Base-by-base conservation (phyloP, 2,113 vertebrate species). In the Platichthys flesus region DNA sequence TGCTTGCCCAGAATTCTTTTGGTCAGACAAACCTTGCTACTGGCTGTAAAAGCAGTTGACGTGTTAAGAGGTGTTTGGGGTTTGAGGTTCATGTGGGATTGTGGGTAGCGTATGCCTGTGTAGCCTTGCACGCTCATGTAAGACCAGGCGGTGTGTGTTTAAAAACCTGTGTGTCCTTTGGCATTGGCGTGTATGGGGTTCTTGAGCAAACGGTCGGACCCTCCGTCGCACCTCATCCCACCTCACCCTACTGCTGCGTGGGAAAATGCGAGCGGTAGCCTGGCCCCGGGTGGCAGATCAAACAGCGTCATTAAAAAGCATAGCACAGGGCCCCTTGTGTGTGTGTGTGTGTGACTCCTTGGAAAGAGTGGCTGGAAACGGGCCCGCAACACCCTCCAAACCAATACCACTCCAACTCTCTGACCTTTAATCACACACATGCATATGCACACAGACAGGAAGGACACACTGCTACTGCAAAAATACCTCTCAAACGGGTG, bases 61-160 rank as follows among this genome's bases (percentile, higher is more conserved):
- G 62, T 88, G 78, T 92, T 86, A 88, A 84, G 87, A 93, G 91
- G 86, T 91, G 90, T 89, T 90, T 91, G 86, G 87, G 90, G 85
- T 88, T 80, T 79, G 65, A 67, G 71, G 82, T 79, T 60, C 47
- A 18, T 73, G 51, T 40, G 70, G 42, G 57, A 76, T 72, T 57
- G 18, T 58, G 21, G 57, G 58, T 45, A 52, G 28, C 23, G 13
- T 78, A 37, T 71, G 10, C 55, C 28, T 67, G 58, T 42, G 68
- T 59, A 28, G 52, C 60, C 15, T 15, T 67, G 35, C 52, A 31
- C 54, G 54, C 51, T 60, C 78, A 18, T 56, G 54, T 21, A 60
- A 31, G 20, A 68, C 28, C 58, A 28, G 56, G 40, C 47, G 20
- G 60, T 6, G 66, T 62, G 0, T 82, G 72, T 85, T 85, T 82